phyloP scores from a whole-genome alignment of 2,113 vertebrate genomes.

The Lepus timidus region DNA sequence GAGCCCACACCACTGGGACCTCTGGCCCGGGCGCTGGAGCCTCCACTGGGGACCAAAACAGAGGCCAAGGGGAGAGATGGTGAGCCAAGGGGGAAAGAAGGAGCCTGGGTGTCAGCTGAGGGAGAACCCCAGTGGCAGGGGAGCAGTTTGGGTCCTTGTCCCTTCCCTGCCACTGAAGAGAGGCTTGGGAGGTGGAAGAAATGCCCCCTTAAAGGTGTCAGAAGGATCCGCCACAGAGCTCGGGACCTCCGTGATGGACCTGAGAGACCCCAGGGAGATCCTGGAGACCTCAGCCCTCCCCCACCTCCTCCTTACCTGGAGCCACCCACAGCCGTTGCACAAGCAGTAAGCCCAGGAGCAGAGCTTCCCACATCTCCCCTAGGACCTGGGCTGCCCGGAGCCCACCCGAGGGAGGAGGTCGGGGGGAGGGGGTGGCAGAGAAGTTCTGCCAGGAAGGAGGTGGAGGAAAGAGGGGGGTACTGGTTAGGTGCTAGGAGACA shows the following conservation, averaged over 20 bases:
- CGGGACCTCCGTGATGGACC: neutral
- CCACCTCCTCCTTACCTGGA: slow-evolving; percentile 75
- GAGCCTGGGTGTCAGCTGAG: neutral
- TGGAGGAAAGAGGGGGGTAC: neutral
- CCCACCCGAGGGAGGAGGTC: slow-evolving; percentile 42
- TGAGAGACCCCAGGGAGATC: neutral
- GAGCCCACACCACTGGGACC: slow-evolving; percentile 84
- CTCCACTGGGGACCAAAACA: slow-evolving; percentile 72
- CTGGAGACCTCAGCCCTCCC: neutral
- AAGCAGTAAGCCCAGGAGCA: slow-evolving; percentile 61
- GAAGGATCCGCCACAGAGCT: neutral
- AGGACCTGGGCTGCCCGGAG: neutral
- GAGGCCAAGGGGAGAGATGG: slow-evolving; percentile 12
- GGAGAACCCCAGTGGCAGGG: neutral
- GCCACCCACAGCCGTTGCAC: slow-evolving; percentile 56
- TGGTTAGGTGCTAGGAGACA: neutral
- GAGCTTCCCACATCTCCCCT: slow-evolving; percentile 66
- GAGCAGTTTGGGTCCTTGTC: neutral
- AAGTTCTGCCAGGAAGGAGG: neutral
- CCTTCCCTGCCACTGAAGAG: neutral
- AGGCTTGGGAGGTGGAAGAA: neutral
- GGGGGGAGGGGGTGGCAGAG: neutral
- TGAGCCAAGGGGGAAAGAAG: slow-evolving; percentile 30
- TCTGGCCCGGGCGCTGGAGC: slow-evolving; percentile 15
- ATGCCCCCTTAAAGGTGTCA: neutral